Evolutionary conservation across 2,888 invertebrate genomes (phyloP), one percentile per base, ranked within the genome.

Genomic region (Pollenia labialis): DNA sequence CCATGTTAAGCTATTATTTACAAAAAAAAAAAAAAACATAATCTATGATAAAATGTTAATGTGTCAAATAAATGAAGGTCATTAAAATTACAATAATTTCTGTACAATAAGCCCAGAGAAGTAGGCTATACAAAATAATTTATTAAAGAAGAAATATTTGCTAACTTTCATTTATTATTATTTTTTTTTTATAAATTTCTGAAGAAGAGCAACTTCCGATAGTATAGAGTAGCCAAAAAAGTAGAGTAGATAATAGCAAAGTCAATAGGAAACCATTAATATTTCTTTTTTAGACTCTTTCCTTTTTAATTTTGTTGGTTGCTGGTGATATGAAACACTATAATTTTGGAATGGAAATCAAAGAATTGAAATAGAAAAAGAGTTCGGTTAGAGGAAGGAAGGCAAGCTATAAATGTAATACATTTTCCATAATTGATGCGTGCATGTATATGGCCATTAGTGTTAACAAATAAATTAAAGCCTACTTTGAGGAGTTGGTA

Each of bases 221-320:
- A n/a, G n/a, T n/a, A n/a, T n/a, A 9, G 23, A 48, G 16, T 23
- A 10, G 32, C 2, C 14, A 8, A 46, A 56, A 23, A 56, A 54
- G 12, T 8, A 9, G n/a, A 58, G 48, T 23, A 42, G 32, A 85
- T 64, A 76, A 81, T 44, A 54, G 68, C 8, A 72, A 83, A 77
- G 76, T 56, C 77, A 66, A 77, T 84, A 79, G 50, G 66, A 84
- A 84, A 44, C 56, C 58, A 84, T 84, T 84, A 79, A 58, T 18
- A 52, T 84, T 14, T 72, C 46, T 16, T 14, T 10, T 32, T 32
- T 32, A 32, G 62, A 11, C 14, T n/a, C 8, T 18, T 7, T 46
- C 10, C 40, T 66, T 56, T 40, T 44, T 64, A n/a, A 23, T 18
- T 6, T 14, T 40, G n/a, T n/a, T 40, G 14, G 6, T 14, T 32